Percentiles rank a stretch among this genome's conserved stretches.
These are phyloP conservation scores for Brachypteracias leptosomus DNA, from an alignment of 2,113 vertebrate species.

Conservation along the genomic window DNA sequence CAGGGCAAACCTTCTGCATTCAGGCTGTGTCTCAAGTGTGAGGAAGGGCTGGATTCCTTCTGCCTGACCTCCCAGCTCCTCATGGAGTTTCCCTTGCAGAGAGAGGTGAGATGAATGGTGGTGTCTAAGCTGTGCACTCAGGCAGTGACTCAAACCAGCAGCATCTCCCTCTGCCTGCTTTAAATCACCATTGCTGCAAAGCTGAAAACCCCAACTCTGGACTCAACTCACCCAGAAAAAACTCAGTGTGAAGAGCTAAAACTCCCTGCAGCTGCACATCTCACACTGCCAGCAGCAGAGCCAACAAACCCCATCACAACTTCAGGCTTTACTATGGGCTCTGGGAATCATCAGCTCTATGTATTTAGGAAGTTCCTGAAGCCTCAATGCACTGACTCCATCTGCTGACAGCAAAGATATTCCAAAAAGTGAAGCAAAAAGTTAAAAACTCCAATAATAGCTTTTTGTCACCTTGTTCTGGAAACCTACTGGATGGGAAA, in stretches of 20 bases:
- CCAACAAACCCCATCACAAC: background rate
- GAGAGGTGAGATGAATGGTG: background rate
- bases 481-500: background rate
- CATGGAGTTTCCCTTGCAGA: background rate
- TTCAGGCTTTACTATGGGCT: background rate
- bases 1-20: rapidly evolving
- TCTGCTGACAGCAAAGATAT: background rate
- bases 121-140: rapidly evolving
- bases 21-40: too few species aligned
- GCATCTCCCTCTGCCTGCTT: background rate
- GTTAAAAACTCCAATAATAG: background rate
- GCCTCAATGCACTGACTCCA: background rate
- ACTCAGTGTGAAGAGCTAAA: background rate
- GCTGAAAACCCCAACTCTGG: too few species aligned
- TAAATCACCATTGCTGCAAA: background rate
- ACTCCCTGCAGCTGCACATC: background rate
- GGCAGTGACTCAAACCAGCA: background rate
- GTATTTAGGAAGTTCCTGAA: background rate
- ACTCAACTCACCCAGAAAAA: background rate
- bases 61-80: background rate
- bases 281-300: background rate
- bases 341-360: background rate
- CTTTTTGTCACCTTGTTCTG: background rate
- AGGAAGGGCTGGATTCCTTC: background rate
- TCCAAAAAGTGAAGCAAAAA: background rate